phyloP scores from a whole-genome alignment of 2,113 vertebrate species.

The Thalassoma bifasciatum region DNA sequence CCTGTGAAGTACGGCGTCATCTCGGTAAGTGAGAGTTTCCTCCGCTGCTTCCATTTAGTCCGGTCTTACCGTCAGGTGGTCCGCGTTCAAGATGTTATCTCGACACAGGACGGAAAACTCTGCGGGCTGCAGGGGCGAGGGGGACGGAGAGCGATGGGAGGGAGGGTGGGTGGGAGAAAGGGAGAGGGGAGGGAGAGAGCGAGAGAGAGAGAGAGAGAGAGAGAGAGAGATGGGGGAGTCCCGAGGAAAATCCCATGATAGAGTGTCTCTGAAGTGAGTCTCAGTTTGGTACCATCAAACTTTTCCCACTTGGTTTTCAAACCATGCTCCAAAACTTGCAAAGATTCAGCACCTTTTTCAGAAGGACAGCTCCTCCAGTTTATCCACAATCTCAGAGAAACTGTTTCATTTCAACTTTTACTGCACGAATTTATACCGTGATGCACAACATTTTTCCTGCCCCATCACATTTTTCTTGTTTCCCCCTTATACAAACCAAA shows the following conservation, averaged over 20 bases:
- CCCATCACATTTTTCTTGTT: not conserved
- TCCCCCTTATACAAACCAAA: too few species aligned
- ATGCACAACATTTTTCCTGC: not conserved
- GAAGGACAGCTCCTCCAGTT: constrained; percentile 68
- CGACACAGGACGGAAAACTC: constrained; percentile 78
- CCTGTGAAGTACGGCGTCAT: constrained; percentile 76
- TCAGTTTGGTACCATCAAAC: not conserved
- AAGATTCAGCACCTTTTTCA: constrained; percentile 68
- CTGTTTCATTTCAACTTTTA: not conserved
- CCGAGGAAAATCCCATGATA: constrained; percentile 52
- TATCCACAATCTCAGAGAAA: not conserved
- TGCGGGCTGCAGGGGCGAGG: constrained; percentile 53
- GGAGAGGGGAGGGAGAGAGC: not conserved
- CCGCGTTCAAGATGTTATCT: constrained; percentile 77
- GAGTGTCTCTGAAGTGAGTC: constrained; percentile 17
- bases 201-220: constrained; percentile 1
- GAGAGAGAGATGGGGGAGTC: constrained; percentile 44
- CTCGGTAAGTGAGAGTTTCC: constrained; percentile 77
- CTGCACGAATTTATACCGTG: not conserved
- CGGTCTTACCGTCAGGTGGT: constrained; percentile 72
- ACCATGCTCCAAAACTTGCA: not conserved
- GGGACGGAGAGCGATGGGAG: constrained; percentile 27
- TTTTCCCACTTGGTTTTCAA: not conserved
- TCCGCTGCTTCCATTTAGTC: constrained; percentile 84
- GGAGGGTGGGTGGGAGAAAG: constrained; percentile 3